phyloP scores from a whole-genome alignment of 2,888 invertebrate genomes.

The Crematogaster levior region DNA sequence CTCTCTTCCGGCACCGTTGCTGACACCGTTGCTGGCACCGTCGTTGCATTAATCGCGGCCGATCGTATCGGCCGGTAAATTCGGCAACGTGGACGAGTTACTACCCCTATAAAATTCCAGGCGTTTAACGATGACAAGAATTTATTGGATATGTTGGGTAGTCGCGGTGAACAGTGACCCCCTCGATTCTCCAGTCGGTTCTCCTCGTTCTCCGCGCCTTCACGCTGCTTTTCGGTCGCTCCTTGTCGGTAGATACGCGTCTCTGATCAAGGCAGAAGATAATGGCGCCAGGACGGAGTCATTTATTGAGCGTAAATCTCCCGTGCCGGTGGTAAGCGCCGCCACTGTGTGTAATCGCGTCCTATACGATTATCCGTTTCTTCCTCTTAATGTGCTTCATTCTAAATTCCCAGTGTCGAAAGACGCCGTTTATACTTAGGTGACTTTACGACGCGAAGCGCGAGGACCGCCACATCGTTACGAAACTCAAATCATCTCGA shows the following conservation, averaged over 20 bases:
- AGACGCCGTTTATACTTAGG: conserved; percentile 69
- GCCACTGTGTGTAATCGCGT: conserved; percentile 66
- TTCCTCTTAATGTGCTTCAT: conserved; percentile 68
- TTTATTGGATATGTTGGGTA: conserved; percentile 80
- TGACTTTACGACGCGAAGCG: conserved; percentile 65
- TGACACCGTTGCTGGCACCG: conserved; percentile 10
- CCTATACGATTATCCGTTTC: conserved; percentile 56
- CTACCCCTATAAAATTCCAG: conserved; percentile 76
- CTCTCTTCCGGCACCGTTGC: conserved; percentile 16
- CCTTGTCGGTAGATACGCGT: conserved; percentile 60
- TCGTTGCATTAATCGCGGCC: conserved; percentile 53
- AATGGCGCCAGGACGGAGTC: conserved; percentile 74
- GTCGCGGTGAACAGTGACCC: conserved; percentile 77
- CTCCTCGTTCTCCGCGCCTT: conserved; percentile 11
- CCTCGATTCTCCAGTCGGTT: conserved; percentile 27
- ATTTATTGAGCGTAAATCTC: conserved; percentile 81
- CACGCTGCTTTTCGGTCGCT: neutral
- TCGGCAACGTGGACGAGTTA: conserved; percentile 76
- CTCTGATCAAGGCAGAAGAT: conserved; percentile 76
- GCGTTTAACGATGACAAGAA: conserved; percentile 81
- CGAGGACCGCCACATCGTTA: conserved; percentile 63
- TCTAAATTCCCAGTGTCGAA: conserved; percentile 69
- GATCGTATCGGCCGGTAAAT: conserved; percentile 74
- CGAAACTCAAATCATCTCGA: conserved; percentile 56
- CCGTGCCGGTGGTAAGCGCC: conserved; percentile 57